Evolutionary conservation across 2,113 vertebrate genomes (phyloP), one percentile per base, ranked within the genome.

Genomic region (Pituophis catenifer): DNA sequence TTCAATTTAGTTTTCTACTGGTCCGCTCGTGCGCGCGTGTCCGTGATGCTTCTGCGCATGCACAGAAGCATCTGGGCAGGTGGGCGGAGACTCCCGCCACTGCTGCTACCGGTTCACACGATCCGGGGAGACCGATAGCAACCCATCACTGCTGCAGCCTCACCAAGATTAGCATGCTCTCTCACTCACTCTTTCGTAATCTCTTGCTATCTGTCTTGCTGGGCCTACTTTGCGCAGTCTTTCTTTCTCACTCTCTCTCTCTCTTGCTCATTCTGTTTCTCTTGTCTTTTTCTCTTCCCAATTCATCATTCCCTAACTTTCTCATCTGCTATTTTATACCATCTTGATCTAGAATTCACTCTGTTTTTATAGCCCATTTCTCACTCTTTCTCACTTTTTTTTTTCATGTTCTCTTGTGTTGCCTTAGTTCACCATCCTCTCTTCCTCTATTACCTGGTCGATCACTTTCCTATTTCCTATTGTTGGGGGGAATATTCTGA

Each of bases 1-100:
- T 50, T 50, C 48, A 50, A 50, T 50, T 50, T 50, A 50, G 5
- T 50, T 50, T 50, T 5, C 48, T 50, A 50, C 48, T 50, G 48
- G 48, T 50, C 5, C 6, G 1, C 6, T 50, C 6, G 1, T 50
- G 48, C 0, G 48, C 6, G 5, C 48, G 6, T 7, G 48, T 4
- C 8, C 5, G 6, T 7, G 6, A 50, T 50, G 48, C 48, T 50
- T 50, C 5, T 50, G 48, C 6, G 48, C 48, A 7, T 50, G 48
- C 5, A 5, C 48, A 48, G 5, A 48, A 48, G 5, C 5, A 6
- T 48, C 48, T 3, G 5, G 48, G 48, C 5, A 0, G 48, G 48
- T 48, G 48, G 48, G 48, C 5, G 48, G 48, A 48, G 48, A 4
- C 3, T 48, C 48, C 48, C 3, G 48, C 48, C 48, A 3, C 48